Conservation (phyloP, 2,888 invertebrate species). For the Himalopsyche kuldschensis region DNA sequence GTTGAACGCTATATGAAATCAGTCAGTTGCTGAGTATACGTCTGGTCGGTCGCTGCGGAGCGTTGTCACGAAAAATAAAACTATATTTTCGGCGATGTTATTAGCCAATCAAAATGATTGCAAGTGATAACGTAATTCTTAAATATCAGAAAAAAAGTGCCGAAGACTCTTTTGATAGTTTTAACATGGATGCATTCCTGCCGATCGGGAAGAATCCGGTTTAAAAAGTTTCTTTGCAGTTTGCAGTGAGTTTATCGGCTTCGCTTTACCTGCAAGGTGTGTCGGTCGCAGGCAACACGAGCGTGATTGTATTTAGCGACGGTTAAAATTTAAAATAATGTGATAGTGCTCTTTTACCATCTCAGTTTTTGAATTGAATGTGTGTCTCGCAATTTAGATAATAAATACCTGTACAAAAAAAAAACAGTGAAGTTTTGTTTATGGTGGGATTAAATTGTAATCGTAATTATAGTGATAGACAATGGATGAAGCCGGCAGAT, state of each 20-base stretch:
- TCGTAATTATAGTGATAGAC: background rate
- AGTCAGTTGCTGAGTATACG: background rate
- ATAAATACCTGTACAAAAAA: background rate
- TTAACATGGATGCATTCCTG: background rate
- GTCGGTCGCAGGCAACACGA: background rate
- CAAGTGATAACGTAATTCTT: background rate
- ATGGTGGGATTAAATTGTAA: background rate
- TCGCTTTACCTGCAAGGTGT: background rate
- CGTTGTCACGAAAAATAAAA: background rate
- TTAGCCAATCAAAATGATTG: background rate
- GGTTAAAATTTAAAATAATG: background rate
- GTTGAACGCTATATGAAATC: background rate
- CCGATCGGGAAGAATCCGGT: background rate
- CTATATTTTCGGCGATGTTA: background rate
- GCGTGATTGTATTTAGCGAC: background rate
- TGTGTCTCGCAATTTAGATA: background rate
- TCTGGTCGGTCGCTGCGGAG: background rate
- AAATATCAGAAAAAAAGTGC: background rate
- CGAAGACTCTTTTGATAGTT: background rate
- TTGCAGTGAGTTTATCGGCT: background rate
- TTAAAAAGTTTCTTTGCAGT: constrained; percentile 1
- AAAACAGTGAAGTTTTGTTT: background rate
- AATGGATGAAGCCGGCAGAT: background rate
- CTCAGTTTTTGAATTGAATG: background rate
- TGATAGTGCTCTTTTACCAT: background rate